Evolutionary conservation across 2,888 invertebrate genomes (phyloP), one percentile per base, ranked within the genome.

Genomic region (Spialia ferax): DNA sequence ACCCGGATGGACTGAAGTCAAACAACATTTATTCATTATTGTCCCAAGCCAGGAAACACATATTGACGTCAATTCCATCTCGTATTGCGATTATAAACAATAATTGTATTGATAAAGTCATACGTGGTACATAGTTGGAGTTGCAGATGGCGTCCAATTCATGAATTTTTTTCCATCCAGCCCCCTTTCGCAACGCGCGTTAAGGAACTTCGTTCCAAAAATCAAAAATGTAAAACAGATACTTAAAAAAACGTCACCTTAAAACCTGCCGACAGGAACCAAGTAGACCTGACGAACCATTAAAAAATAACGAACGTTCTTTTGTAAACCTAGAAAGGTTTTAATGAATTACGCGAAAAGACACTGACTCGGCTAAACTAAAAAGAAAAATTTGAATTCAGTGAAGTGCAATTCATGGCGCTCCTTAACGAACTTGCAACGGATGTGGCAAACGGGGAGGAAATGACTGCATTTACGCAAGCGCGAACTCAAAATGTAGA

Each of bases 391-490:
- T 38, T 38, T 48, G 48, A 48, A 48, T 48, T 48, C 52, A 52
- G 38, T 59, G 54, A 56, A 59, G 52, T 52, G 59, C 59, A 52
- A 52, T 65, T 65, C 20, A 56, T 59, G 59, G 23, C 59, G 59
- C 50, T 64, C 50, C 64, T 57, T 60, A 65, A 65, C 65, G 59
- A 65, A 59, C 59, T 65, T 52, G 65, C 65, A 65, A 52, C 65
- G 65, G 65, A 65, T 65, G 35, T 54, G 65, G 65, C 52, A 54
- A 63, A 59, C 65, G 52, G 42, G 13, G 29, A n/a, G 65, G 65
- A 66, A 66, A 66, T 60, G 66, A 66, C 60, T 66, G 48, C 66
- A 66, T 59, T 66, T 66, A 66, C 54, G 60, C 66, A 66, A 66
- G 60, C 66, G 66, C 38, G 42, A 60, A 60, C 48, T 60, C 15